These are phyloP conservation scores for Crambe crambe DNA, from an alignment of 37 sponge, comb jelly and placozoan species.

Conservation along the genomic window DNA sequence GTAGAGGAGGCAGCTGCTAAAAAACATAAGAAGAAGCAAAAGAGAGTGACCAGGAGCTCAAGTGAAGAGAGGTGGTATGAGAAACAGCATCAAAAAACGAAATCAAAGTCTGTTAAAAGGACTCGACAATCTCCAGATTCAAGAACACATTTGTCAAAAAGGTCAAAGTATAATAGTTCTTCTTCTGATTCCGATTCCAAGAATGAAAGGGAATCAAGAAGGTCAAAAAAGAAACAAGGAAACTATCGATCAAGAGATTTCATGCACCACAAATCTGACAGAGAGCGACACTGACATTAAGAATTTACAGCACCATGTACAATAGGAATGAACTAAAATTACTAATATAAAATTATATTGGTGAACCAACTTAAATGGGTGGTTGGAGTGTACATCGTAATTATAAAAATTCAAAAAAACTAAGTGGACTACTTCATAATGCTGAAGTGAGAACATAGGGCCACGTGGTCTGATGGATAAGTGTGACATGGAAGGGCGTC, in stretches of 20 bases:
- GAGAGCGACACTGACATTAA: neutral
- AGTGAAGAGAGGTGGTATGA: slow-evolving; percentile 27
- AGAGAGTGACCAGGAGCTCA: neutral
- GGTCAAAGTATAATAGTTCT: too few species aligned
- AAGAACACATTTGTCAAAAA: too few species aligned
- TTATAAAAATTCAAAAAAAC: too few species aligned
- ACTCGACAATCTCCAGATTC: neutral
- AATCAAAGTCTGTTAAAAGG: neutral
- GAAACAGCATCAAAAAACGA: neutral
- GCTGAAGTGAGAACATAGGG: slow-evolving; percentile 42
- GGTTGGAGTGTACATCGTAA: too few species aligned
- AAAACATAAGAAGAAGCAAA: slow-evolving; percentile 9
- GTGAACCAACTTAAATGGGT: too few species aligned
- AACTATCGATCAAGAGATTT: too few species aligned
- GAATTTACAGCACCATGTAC: too few species aligned
- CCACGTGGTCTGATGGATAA: slow-evolving; percentile 81
- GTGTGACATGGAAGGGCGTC: slow-evolving; percentile 31
- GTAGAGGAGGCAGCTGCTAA: neutral
- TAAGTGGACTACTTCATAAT: neutral
- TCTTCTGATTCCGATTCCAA: neutral
- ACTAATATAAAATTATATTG: too few species aligned
- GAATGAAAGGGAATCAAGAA: neutral
- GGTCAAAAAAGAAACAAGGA: neutral
- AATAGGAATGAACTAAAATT: too few species aligned
- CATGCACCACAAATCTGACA: neutral